Percentiles rank a stretch among this genome's conserved stretches.
These are phyloP conservation scores for Chalcis sispes DNA, from an alignment of 2,888 invertebrate genomes.

Conservation along the genomic window DNA sequence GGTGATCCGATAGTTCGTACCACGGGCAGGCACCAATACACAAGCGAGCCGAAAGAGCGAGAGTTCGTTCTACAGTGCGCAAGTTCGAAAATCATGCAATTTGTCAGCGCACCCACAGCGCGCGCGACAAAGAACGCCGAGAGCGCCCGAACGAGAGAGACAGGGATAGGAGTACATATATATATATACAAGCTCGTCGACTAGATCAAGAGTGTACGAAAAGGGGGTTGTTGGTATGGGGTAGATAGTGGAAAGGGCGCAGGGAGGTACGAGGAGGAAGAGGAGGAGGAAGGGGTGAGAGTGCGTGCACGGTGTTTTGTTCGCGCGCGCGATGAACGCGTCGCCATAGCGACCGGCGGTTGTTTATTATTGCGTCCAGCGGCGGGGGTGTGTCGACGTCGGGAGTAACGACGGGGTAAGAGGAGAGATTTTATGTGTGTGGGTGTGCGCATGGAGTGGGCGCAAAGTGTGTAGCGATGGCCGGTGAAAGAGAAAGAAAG, in stretches of 20 bases:
- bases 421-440: not conserved
- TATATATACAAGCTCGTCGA: constrained; percentile 33
- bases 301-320: constrained; percentile 69
- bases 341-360: constrained; percentile 74
- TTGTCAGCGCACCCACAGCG: constrained; percentile 47
- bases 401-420: constrained; percentile 27
- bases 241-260: no score
- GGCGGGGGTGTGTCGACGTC: constrained; percentile 53
- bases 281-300: no score
- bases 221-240: no score
- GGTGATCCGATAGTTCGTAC: not conserved
- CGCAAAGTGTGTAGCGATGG: no score
- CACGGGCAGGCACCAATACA: not conserved
- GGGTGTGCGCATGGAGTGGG: constrained; percentile 55
- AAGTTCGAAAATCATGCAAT: constrained; percentile 57
- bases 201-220: constrained; percentile 11
- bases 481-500: constrained; percentile 46
- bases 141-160: not conserved
- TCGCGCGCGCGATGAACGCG: constrained; percentile 73
- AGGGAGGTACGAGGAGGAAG: no score
- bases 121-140: not conserved
- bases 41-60: no score
- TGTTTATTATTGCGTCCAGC: constrained; percentile 76
- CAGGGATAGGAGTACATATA: constrained; percentile 13
- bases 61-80: not conserved